A percentile compares a stretch with the other conserved stretches of the same genome.
Conservation (phyloP, 1,140 invertebrate species). For the Diachasmimorpha longicaudata region DNA sequence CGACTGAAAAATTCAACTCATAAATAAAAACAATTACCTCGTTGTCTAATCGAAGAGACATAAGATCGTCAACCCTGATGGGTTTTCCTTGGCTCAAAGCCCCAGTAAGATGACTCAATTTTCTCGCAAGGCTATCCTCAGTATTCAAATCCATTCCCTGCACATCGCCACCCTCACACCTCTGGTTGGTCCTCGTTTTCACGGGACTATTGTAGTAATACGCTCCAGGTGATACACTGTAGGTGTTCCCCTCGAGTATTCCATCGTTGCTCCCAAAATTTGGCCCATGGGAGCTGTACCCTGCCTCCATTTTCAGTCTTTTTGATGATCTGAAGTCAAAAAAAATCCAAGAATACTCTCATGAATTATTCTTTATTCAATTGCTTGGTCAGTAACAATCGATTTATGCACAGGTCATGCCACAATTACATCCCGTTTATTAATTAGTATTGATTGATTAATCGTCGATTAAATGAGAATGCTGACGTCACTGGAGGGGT, state of each 20-base stretch:
- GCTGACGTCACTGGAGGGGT: not conserved
- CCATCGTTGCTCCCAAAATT: conserved; percentile 55
- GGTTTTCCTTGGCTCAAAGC: conserved; percentile 61
- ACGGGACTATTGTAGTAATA: conserved; percentile 54
- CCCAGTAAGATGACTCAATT: conserved; percentile 55
- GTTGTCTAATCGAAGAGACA: conserved; percentile 58
- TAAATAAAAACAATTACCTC: conserved; percentile 49
- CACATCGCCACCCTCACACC: conserved; percentile 46
- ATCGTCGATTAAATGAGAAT: not conserved
- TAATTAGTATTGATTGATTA: not conserved
- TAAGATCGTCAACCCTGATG: conserved; percentile 62
- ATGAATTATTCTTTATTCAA: not conserved
- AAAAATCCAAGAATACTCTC: not conserved
- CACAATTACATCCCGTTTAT: not conserved
- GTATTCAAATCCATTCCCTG: conserved; percentile 42
- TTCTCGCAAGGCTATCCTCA: conserved; percentile 54
- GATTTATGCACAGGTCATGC: not conserved
- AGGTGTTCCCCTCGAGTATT: conserved; percentile 56
- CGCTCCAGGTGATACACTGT: conserved; percentile 49
- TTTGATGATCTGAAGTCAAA: conserved; percentile 67
- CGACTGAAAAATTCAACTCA: too few relatives aligned
- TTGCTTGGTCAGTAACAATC: not conserved
- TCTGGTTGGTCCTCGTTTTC: conserved; percentile 44
- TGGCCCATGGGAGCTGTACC: conserved; percentile 57
- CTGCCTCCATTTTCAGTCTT: conserved; percentile 68